Base-by-base conservation (phyloP, 2,888 invertebrate species). In the Drosophila aldrichi region DNA sequence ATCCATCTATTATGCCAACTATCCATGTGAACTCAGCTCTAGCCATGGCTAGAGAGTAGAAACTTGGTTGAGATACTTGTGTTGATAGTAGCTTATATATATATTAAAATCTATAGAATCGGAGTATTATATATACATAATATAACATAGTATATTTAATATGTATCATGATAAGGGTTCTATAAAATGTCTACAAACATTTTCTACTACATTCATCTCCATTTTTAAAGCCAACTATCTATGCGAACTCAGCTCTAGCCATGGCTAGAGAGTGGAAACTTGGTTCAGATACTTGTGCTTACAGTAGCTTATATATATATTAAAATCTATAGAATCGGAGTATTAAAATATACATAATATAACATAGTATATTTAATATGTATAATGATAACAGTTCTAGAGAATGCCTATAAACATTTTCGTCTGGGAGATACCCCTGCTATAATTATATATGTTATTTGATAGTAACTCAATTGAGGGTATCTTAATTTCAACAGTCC, bases 401-500 rank as follows among this genome's bases (percentile, higher is more conserved):
- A 14, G 14, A 22, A 44, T 44, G 6, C 16, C 12, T 20, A 4
- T 14, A 20, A 22, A 20, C 6, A 2, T 44, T 48, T 48, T 16
- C 14, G 16, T 1, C 46, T 9, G 20, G 12, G 43, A 5, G 1
- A 16, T 44, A 16, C 0, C 16, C 16, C 16, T 22, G 9, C 1
- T 44, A 22, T 2, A 18, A 18, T 8, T 48, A 10, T 48, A 10
- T n/a, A 29, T 1, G 1, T 0, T 22, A 6, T 32, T 29, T 18
- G 1, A 32, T 0, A 8, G 8, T 14, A 5, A 18, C 9, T 16
- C 6, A 10, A 40, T 25, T 22, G 4, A 70, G 72, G 52, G 78
- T 77, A 75, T 75, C 52, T 46, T 0, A 12, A 0, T 7, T 32
- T 14, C 57, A 25, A 38, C 14, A 3, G 41, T 22, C 2, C 10